phyloP scores from a whole-genome alignment of 2,888 invertebrate genomes.

The Nomada goodeniana region DNA sequence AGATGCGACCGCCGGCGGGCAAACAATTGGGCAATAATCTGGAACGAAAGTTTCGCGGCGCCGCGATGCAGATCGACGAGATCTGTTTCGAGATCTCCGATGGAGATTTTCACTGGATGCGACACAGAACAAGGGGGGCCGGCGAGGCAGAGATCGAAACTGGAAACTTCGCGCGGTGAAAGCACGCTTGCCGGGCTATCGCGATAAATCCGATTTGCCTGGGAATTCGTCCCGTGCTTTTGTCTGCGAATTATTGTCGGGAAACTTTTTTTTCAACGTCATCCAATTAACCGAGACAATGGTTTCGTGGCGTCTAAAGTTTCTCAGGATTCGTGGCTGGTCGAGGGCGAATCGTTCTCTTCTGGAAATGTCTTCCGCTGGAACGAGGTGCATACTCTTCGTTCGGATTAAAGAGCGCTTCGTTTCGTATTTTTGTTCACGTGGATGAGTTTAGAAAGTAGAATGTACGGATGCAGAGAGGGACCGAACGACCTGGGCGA shows the following conservation, averaged over 20 bases:
- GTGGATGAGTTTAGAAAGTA: neutral
- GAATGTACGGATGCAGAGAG: neutral
- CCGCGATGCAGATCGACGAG: constrained; percentile 29
- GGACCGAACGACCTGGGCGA: neutral
- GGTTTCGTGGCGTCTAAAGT: neutral
- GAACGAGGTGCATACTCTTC: neutral
- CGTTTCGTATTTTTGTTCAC: neutral
- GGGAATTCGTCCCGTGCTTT: neutral
- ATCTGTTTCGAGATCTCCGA: constrained; percentile 28
- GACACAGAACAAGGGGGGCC: constrained; percentile 5
- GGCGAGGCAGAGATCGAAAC: constrained; percentile 24
- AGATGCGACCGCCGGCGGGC: neutral
- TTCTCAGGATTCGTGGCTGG: constrained; percentile 4
- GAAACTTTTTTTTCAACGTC: constrained; percentile 8
- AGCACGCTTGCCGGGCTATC: constrained; percentile 28
- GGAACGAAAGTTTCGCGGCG: constrained; percentile 43
- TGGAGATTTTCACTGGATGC: constrained; percentile 38
- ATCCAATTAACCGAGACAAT: constrained; percentile 10
- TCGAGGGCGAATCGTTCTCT: neutral
- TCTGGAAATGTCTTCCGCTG: neutral
- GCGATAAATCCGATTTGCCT: constrained; percentile 52
- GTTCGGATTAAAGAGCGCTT: neutral
- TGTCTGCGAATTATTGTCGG: constrained; percentile 28
- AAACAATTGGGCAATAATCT: constrained; percentile 40
- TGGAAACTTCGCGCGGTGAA: constrained; percentile 43